These are phyloP conservation scores for Folsomia candida DNA, from an alignment of 2,888 invertebrate genomes.

Conservation along the genomic window DNA sequence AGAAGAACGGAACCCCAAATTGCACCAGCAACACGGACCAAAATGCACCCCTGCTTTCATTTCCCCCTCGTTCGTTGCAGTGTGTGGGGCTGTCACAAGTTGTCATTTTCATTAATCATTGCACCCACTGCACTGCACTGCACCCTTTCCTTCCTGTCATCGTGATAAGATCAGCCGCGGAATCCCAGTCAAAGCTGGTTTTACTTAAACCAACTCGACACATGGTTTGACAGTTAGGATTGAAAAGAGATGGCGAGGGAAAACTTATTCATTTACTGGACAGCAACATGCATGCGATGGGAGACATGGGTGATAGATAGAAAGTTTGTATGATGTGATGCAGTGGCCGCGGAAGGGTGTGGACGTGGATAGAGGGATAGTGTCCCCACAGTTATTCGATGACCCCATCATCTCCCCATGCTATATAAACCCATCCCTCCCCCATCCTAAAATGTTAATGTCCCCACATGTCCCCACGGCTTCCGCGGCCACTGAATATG, in stretches of 20 bases:
- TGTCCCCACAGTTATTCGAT: too few relatives aligned
- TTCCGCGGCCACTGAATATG: too few relatives aligned
- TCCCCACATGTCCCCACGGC: too few relatives aligned
- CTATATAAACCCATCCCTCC: too few relatives aligned
- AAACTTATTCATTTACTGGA: too few relatives aligned
- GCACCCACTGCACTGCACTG: background rate
- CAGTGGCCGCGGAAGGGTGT: too few relatives aligned
- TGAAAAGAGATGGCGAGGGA: background rate
- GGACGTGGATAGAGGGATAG: too few relatives aligned
- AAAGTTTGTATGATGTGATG: too few relatives aligned
- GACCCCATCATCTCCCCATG: too few relatives aligned
- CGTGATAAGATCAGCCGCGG: constrained; percentile 4
- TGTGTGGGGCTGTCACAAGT: background rate
- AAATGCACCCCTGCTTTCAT: constrained; percentile 1
- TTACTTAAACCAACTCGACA: background rate
- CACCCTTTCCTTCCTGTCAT: constrained; percentile 5
- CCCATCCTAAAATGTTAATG: too few relatives aligned
- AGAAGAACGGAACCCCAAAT: background rate
- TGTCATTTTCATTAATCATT: constrained; percentile 8
- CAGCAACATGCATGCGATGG: too few relatives aligned
- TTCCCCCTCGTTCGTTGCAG: background rate
- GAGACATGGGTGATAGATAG: too few relatives aligned
- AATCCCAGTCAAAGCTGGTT: background rate
- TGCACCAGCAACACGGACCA: background rate
- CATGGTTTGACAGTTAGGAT: background rate